Evolutionary conservation across 2,113 vertebrate genomes (phyloP).

Genomic region (Phycodurus eques): DNA sequence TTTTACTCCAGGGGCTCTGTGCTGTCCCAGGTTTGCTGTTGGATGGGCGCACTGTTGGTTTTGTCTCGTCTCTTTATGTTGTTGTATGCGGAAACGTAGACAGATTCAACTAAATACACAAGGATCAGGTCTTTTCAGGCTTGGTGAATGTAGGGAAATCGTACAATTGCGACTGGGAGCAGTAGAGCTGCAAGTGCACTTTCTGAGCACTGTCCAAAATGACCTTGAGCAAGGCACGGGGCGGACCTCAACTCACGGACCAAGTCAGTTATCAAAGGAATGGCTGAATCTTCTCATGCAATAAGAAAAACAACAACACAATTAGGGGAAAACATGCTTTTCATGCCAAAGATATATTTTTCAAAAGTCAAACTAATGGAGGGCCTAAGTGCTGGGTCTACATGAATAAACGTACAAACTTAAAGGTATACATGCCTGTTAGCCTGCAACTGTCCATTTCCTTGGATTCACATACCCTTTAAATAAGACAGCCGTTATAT

Average conservation of each 20-base stretch:
- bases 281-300: no score
- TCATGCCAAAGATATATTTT: neutral
- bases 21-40: slow-evolving; percentile 30
- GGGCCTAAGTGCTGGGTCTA: slow-evolving; percentile 10
- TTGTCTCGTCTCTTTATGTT: slow-evolving; percentile 10
- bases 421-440: slow-evolving; percentile 35
- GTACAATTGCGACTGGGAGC: neutral
- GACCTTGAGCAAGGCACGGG: neutral
- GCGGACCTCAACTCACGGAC: no score
- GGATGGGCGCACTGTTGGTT: slow-evolving; percentile 16
- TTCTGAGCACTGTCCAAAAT: neutral
- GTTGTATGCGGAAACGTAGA: neutral
- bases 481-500: slow-evolving; percentile 36
- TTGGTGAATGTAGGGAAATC: neutral
- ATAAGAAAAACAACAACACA: neutral
- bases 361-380: slow-evolving; percentile 18
- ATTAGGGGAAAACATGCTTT: neutral
- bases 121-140: neutral
- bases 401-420: slow-evolving; percentile 26
- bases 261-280: no score
- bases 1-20: slow-evolving; percentile 22
- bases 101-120: neutral
- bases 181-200: neutral
- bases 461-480: slow-evolving; percentile 35
- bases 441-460: slow-evolving; percentile 17